Base-by-base conservation (phyloP, 2,888 invertebrate genomes). In the Tiliacea citrago region DNA sequence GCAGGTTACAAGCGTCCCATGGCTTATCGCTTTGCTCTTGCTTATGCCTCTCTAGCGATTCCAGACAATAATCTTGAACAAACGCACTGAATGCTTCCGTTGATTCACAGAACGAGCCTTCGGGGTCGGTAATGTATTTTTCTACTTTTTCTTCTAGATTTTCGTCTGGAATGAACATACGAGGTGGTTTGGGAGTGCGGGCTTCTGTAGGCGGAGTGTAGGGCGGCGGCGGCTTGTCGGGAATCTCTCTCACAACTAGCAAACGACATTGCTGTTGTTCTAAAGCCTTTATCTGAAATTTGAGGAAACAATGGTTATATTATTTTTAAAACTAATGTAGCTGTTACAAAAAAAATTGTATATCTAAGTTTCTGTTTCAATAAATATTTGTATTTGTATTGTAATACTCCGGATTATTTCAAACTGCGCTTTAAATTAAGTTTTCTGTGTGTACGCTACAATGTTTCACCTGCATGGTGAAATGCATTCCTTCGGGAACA, bases 201-300 rank as follows among this genome's bases (percentile, higher is more conserved):
- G 86, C 69, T 9, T 93, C 95, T 7, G 88, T 86, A 0, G 96
- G 96, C 21, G 95, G 96, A 0, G 94, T 96, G 89, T 96, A 96
- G 0, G 96, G 96, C 0, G 96, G 96, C 21, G 96, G 96, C 0
- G 96, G 96, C 78, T 96, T 96, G 86, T 96, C 96, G 0, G 96
- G 96, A 73, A 96, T 96, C 87, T 96, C 96, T 2, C 96, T 92
- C 0, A 96, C 94, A 2, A 93, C 94, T n/a, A 96, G 85, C 81
- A 95, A 73, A 42, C 93, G 92, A 78, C 92, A 92, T 84, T 96
- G 95, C 81, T 95, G 95, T 81, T 96, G 95, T 79, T 96, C 96
- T 75, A 96, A 84, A 4, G 95, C 96, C 84, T 96, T 96, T 75
- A 96, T 96, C 96, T 96, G 91, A 21, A 90, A 90, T 65, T 13